Evolutionary conservation across 2,113 vertebrate genomes (phyloP).

Genomic region (Scatophagus argus): DNA sequence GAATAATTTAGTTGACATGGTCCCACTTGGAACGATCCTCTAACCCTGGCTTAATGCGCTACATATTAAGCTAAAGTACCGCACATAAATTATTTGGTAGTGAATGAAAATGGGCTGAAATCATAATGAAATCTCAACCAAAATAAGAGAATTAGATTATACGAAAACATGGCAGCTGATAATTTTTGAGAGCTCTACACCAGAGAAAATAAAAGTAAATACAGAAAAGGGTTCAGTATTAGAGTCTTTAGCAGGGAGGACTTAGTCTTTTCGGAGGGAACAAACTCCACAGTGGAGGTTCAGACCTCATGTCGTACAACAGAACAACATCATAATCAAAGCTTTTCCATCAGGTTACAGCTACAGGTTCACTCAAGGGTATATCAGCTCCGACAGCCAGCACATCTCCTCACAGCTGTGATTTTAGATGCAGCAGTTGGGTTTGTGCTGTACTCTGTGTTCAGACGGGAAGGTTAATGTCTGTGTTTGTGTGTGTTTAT

Average conservation of each 20-base stretch:
- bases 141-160: not conserved
- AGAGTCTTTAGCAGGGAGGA: not conserved
- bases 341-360: conserved; percentile 44
- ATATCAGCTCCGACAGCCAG: conserved; percentile 35
- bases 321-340: conserved; percentile 52
- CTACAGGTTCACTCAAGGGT: conserved; percentile 38
- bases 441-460: conserved; percentile 26
- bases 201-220: not conserved
- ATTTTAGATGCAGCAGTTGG: conserved; percentile 30
- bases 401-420: conserved; percentile 22
- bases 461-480: conserved; percentile 52
- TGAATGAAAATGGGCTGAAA: not conserved
- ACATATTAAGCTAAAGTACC: conserved; percentile 16
- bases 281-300: conserved; percentile 12
- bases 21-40: conserved; percentile 35
- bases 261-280: conserved; percentile 16
- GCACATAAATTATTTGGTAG: not conserved
- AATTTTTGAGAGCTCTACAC: not conserved
- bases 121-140: not conserved
- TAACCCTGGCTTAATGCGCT: conserved; percentile 10
- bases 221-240: not conserved
- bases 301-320: conserved; percentile 44
- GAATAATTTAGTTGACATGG: conserved; percentile 47
- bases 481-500: conserved; percentile 54
- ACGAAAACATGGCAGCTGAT: not conserved